Evolutionary conservation across 1,140 invertebrate genomes (phyloP).

Genomic region (Mylabris phalerata): DNA sequence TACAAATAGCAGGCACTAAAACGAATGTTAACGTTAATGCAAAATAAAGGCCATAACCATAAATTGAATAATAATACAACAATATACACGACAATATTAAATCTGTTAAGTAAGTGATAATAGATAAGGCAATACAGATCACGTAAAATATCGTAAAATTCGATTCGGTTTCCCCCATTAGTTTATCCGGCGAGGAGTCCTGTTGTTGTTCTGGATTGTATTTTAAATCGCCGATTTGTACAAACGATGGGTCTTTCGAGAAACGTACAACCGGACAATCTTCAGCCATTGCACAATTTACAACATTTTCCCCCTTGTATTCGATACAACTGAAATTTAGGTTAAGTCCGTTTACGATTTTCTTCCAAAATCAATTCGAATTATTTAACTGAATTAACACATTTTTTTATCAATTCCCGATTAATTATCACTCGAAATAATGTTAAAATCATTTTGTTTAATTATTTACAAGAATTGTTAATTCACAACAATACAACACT

Average conservation of each 20-base stretch:
- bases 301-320: not conserved
- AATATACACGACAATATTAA: constrained; percentile 41
- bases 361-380: no score
- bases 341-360: no score
- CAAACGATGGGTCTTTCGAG: constrained; percentile 37
- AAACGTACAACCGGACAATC: constrained; percentile 40
- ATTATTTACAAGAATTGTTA: no score
- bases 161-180: constrained; percentile 28
- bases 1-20: constrained; percentile 41
- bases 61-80: constrained; percentile 41
- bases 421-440: no score
- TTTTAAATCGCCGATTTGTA: constrained; percentile 32
- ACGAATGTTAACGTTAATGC: constrained; percentile 44
- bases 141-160: constrained; percentile 38
- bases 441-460: no score
- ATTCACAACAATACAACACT: no score
- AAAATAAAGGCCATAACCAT: constrained; percentile 41
- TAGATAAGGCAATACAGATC: constrained; percentile 40
- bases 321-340: no score
- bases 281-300: constrained; percentile 32
- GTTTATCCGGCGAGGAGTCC: constrained; percentile 31
- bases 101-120: constrained; percentile 43
- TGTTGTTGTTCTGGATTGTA: constrained; percentile 24
- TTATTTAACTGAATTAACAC: no score
- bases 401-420: no score